Evolutionary conservation across 2,797 vertebrate species (phyloP), one percentile per base, ranked within the genome.

Genomic region (Enteromius mattozi): DNA sequence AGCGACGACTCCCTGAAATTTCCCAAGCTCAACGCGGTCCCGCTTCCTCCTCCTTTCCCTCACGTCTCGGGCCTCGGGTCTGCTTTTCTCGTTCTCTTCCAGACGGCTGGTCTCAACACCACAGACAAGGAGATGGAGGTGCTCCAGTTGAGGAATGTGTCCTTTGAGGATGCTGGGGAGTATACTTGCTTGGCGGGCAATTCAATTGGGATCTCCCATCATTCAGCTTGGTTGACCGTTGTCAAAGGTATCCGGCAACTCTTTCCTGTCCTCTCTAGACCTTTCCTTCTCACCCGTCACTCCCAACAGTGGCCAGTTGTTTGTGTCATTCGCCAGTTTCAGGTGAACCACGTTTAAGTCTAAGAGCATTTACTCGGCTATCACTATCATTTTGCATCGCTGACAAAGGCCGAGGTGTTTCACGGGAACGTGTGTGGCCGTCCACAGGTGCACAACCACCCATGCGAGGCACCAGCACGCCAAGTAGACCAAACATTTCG

Each of bases 121-220:
- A 99, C 98, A 92, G 98, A 99, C 97, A 99, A 99, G 94, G 98
- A 99, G 95, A 99, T 99, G 97, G 98, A 99, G 95, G 95, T 99
- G 91, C 97, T 99, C 92, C 97, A 99, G 94, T 97, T 99, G 96
- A 97, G 96, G 94, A 99, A 99, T 96, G 98, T 99, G 95, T 97
- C 98, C 96, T 97, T 97, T 98, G 98, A 98, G 96, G 98, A 99
- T 94, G 96, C 98, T 94, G 98, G 98, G 96, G 96, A 97, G 96
- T 99, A 99, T 97, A 99, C 98, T 91, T 99, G 98, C 96, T 98
- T 99, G 98, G 98, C 98, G 94, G 98, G 98, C 96, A 99, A 99
- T 96, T 99, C 98, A 98, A 99, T 99, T 96, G 98, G 98, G 96
- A 96, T 95, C 96, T 99, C 98, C 94, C 96, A 99, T 96, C 98